Conservation (phyloP, 2,888 invertebrate species). For the Erebia epiphron region DNA sequence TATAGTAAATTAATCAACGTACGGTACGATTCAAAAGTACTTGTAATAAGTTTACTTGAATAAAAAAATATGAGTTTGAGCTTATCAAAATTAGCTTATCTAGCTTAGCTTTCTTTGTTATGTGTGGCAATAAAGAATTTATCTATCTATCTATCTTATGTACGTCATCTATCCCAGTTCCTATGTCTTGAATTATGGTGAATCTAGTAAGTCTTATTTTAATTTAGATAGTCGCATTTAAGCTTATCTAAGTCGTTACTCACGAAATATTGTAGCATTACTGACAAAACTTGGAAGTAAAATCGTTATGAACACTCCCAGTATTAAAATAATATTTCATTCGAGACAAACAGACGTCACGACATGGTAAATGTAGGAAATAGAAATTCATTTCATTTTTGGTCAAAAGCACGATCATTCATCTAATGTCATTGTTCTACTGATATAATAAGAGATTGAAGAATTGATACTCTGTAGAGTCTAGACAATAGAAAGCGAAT, state of each 20-base stretch:
- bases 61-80: no score
- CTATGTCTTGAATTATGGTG: slow-evolving; percentile 14
- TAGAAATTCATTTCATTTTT: slow-evolving; percentile 29
- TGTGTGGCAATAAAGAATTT: no score
- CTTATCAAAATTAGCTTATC: no score
- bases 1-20: no score
- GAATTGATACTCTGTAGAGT: slow-evolving; percentile 2
- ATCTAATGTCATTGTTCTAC: slow-evolving; percentile 23
- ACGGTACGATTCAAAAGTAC: no score
- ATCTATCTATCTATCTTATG: no score
- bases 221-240: slow-evolving; percentile 48
- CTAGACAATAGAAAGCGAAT: slow-evolving; percentile 21
- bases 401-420: slow-evolving; percentile 22
- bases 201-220: slow-evolving; percentile 38
- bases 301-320: slow-evolving; percentile 54
- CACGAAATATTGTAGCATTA: slow-evolving; percentile 58
- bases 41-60: no score
- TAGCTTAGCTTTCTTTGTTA: no score
- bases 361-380: slow-evolving; percentile 44
- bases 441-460: slow-evolving; percentile 20
- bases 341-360: slow-evolving; percentile 56
- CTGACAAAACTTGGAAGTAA: slow-evolving; percentile 44
- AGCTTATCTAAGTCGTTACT: slow-evolving; percentile 63
- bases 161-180: slow-evolving; percentile 15
- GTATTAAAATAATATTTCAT: slow-evolving; percentile 58